Conservation (phyloP, 2,888 invertebrate genomes). For the Rhagium mordax region DNA sequence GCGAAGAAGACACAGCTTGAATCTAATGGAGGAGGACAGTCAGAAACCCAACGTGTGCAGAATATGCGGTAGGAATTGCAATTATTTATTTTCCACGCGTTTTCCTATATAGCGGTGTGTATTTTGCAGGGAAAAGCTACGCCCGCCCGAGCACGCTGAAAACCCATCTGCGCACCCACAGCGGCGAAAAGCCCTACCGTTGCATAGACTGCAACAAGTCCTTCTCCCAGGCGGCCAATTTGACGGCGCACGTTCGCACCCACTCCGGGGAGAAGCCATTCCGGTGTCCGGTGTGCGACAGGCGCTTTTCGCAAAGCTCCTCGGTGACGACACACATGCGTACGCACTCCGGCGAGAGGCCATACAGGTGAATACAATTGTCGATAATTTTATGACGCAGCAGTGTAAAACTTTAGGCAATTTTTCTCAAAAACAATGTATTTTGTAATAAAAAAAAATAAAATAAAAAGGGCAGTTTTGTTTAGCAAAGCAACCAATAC, state of each 20-base stretch:
- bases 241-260: conserved; percentile 96
- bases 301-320: conserved; percentile 96
- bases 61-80: conserved; percentile 81
- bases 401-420: too few relatives aligned
- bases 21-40: conserved; percentile 78
- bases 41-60: conserved; percentile 91
- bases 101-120: background rate
- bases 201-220: conserved; percentile 97
- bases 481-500: too few relatives aligned
- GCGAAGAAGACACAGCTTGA: conserved; percentile 63
- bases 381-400: background rate
- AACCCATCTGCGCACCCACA: conserved; percentile 96
- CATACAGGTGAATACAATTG: conserved; percentile 74
- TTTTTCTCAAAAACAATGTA: too few relatives aligned
- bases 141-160: conserved; percentile 97
- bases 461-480: too few relatives aligned
- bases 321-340: conserved; percentile 99
- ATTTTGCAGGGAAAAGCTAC: conserved; percentile 82
- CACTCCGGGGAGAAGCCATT: conserved; percentile 99
- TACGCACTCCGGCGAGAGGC: conserved; percentile 99
- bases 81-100: too few relatives aligned
- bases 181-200: conserved; percentile 93
- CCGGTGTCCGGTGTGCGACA: conserved; percentile 94
- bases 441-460: too few relatives aligned
- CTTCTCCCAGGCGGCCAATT: conserved; percentile 98